Conservation (phyloP, 2,888 invertebrate species). For the Plutella xylostella region DNA sequence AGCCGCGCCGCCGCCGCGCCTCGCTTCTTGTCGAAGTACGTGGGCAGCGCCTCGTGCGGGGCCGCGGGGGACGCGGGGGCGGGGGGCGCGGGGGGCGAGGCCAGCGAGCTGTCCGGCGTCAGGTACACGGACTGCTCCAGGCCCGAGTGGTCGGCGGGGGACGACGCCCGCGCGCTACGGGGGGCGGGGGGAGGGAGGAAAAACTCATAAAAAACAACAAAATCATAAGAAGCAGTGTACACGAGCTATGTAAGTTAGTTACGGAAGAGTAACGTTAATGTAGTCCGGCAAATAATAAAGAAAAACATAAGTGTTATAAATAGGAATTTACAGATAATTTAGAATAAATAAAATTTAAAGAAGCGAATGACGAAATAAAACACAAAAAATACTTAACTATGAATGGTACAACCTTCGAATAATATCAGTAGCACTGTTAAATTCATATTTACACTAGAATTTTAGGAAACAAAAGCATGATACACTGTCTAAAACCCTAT, state of each 20-base stretch:
- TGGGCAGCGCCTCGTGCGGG: slow-evolving; percentile 45
- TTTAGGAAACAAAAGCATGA: too few species aligned
- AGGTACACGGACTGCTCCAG: slow-evolving; percentile 24
- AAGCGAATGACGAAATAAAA: too few species aligned
- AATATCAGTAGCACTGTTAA: too few species aligned
- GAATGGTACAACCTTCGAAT: too few species aligned
- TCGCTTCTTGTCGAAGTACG: slow-evolving; percentile 52
- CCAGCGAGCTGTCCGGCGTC: slow-evolving; percentile 14
- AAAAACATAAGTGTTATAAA: too few species aligned
- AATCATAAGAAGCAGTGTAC: neutral
- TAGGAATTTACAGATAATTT: too few species aligned
- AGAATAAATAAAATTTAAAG: too few species aligned
- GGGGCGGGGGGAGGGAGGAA: slow-evolving; percentile 15
- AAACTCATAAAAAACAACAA: neutral
- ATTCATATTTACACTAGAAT: too few species aligned
- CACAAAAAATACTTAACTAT: too few species aligned
- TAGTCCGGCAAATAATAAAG: too few species aligned
- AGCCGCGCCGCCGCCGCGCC: slow-evolving; percentile 37
- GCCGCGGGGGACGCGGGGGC: slow-evolving; percentile 23
- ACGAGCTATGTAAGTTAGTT: slow-evolving; percentile 39
- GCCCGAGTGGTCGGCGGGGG: slow-evolving; percentile 23
- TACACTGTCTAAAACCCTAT: too few species aligned
- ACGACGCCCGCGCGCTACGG: slow-evolving; percentile 25
- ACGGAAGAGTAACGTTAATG: too few species aligned
- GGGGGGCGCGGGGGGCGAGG: slow-evolving; percentile 5